Conservation (phyloP, 1,140 invertebrate species). For the Drosophila virilis region DNA sequence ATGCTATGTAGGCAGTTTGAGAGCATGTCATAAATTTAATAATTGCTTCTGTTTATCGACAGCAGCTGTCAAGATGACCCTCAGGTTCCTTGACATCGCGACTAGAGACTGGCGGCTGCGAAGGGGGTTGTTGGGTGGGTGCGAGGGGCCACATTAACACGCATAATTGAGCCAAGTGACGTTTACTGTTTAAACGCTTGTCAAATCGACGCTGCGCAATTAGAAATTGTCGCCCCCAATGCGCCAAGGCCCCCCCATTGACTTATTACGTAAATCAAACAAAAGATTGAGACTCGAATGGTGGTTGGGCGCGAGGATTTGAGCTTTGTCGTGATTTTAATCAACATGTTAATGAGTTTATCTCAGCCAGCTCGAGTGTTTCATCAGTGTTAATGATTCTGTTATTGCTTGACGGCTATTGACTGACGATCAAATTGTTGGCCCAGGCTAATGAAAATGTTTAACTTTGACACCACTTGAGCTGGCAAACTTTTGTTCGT, state of each 20-base stretch:
- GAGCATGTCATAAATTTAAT: slow-evolving; percentile 63
- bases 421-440: slow-evolving; percentile 33
- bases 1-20: slow-evolving; percentile 14
- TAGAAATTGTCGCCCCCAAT: slow-evolving; percentile 56
- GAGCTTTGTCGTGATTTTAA: slow-evolving; percentile 54
- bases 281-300: slow-evolving; percentile 48
- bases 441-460: slow-evolving; percentile 12
- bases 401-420: slow-evolving; percentile 30
- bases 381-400: slow-evolving; percentile 25
- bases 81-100: slow-evolving; percentile 45
- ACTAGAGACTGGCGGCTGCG: slow-evolving; percentile 7
- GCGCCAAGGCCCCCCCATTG: slow-evolving; percentile 32
- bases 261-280: slow-evolving; percentile 77
- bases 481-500: background rate
- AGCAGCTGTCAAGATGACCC: slow-evolving; percentile 49
- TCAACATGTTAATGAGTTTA: slow-evolving; percentile 69
- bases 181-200: slow-evolving; percentile 64
- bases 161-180: slow-evolving; percentile 64
- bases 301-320: slow-evolving; percentile 22
- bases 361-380: slow-evolving; percentile 39
- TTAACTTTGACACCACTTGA: slow-evolving; percentile 7
- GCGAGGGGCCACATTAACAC: slow-evolving; percentile 43
- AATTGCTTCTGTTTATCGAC: slow-evolving; percentile 65
- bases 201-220: slow-evolving; percentile 68
- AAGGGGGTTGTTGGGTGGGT: slow-evolving; percentile 25